These are phyloP conservation scores for Catharus minimus DNA, from an alignment of 2,113 vertebrate species.

Conservation along the genomic window DNA sequence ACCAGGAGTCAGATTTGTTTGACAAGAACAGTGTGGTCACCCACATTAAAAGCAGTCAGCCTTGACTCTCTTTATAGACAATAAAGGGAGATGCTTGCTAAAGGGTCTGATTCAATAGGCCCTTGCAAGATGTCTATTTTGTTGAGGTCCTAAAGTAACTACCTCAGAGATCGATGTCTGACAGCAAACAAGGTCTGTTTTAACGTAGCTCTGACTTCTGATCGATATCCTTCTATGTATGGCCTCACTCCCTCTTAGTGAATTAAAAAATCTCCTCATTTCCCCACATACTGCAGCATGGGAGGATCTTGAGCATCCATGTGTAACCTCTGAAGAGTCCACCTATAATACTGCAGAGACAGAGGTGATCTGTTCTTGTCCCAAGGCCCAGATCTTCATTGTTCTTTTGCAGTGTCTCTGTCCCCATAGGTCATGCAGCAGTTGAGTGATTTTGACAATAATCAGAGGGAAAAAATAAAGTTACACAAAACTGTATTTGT, in stretches of 20 bases:
- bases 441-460: background rate
- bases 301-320: background rate
- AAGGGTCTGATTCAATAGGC: accelerated
- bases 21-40: background rate
- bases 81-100: background rate
- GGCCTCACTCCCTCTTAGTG: background rate
- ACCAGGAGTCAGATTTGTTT: background rate
- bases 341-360: background rate
- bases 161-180: background rate
- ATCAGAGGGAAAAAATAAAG: background rate
- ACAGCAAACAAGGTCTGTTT: background rate
- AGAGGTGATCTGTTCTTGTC: background rate
- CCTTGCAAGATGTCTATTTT: background rate
- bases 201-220: background rate
- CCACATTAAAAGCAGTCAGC: background rate
- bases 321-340: background rate
- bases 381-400: background rate
- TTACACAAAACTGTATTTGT: background rate
- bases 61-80: background rate
- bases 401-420: background rate
- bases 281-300: background rate
- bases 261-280: background rate
- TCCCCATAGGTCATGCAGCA: background rate
- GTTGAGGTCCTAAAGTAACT: background rate
- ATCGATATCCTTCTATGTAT: background rate